Conservation (phyloP, 2,888 invertebrate species). For the Cantharis nigra region DNA sequence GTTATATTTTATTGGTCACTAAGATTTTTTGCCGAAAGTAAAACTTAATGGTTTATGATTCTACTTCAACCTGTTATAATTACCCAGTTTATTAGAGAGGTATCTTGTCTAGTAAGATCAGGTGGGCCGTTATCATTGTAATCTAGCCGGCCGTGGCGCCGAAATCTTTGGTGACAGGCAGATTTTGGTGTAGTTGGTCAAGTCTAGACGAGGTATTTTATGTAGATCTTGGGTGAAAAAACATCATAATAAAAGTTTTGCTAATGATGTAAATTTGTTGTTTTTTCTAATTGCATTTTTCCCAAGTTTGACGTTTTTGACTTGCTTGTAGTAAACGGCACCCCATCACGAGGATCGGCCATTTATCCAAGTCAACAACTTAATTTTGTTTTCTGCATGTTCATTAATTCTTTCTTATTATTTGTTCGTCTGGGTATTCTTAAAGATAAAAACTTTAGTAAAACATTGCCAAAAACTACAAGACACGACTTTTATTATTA, state of each 20-base stretch:
- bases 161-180: constrained; percentile 29
- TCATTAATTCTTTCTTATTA: background rate
- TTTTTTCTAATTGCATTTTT: background rate
- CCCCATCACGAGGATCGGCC: background rate
- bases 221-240: constrained; percentile 6
- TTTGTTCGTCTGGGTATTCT: background rate
- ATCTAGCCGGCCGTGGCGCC: constrained; percentile 40
- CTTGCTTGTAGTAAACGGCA: background rate
- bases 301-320: background rate
- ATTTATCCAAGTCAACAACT: background rate
- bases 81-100: constrained; percentile 29
- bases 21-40: constrained; percentile 27
- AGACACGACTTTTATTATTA: background rate
- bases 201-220: constrained; percentile 40
- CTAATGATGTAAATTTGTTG: background rate
- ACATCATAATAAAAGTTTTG: background rate
- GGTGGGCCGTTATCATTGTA: constrained; percentile 34
- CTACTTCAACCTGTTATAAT: constrained; percentile 29
- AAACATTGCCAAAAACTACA: background rate
- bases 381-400: background rate
- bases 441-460: background rate
- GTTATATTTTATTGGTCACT: constrained; percentile 12
- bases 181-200: constrained; percentile 39
- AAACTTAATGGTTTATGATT: constrained; percentile 30
- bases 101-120: constrained; percentile 26